Conservation (phyloP, 2,888 invertebrate genomes). For the Sphaerolaimus hirsutus region DNA sequence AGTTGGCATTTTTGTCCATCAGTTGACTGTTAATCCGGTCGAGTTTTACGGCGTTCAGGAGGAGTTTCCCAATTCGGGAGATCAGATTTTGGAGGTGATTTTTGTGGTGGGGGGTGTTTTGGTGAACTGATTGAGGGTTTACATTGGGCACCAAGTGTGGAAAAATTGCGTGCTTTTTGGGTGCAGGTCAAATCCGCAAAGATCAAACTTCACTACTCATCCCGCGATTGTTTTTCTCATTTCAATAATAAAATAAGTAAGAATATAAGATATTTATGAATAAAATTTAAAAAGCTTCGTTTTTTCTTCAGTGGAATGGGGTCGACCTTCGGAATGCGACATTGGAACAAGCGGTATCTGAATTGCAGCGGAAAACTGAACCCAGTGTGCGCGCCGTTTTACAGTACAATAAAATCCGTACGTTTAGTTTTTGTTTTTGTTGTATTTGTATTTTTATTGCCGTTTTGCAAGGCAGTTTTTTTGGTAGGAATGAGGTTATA, state of each 20-base stretch:
- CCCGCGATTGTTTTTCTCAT: too few species aligned
- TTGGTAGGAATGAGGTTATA: too few species aligned
- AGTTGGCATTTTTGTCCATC: conserved; percentile 78
- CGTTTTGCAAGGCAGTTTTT: too few species aligned
- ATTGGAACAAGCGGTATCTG: conserved; percentile 76
- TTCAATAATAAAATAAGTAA: too few species aligned
- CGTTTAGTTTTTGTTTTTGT: conserved; percentile 25
- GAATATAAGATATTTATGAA: too few species aligned
- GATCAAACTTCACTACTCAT: neutral
- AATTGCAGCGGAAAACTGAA: conserved; percentile 71
- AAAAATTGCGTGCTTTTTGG: too few species aligned
- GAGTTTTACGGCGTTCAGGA: conserved; percentile 23
- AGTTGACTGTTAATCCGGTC: conserved; percentile 38
- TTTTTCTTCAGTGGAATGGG: conserved; percentile 45
- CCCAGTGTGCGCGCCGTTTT: conserved; percentile 51
- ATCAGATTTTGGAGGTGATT: conserved; percentile 55
- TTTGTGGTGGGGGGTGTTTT: too few species aligned
- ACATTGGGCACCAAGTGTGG: too few species aligned
- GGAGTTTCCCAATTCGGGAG: conserved; percentile 59
- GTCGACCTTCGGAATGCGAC: conserved; percentile 65
- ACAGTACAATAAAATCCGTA: conserved; percentile 51
- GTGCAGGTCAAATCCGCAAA: neutral
- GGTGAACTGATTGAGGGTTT: too few species aligned
- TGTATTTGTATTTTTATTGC: conserved; percentile 11
- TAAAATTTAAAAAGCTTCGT: too few species aligned